Base-by-base conservation (phyloP, 2,113 vertebrate genomes). In the Fulica atra region DNA sequence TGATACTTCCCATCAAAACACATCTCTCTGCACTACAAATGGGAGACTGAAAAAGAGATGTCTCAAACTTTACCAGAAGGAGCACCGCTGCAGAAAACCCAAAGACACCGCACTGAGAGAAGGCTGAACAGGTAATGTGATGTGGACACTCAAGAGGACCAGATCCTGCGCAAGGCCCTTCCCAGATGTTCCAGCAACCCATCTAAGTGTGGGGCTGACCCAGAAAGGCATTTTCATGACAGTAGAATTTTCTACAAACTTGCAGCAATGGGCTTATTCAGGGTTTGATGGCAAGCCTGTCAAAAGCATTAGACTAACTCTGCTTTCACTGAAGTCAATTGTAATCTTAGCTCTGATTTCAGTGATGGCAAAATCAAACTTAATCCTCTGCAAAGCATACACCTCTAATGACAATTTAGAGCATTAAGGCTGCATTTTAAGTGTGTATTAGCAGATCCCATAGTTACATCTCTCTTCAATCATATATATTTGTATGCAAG, bases 1-100 rank as follows among this genome's bases (percentile, higher is more conserved):
- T 96, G 95, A 91, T 84, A 94, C 65, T 95, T 96, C 92, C 90
- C 92, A 95, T 71, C 80, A 88, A 88, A 96, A 72, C 28, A 69
- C 12, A 70, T 28, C 10, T 82, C 80, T 46, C 20, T 40, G 16
- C 38, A 48, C 29, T 85, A 31, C 7, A 48, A 85, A 53, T 24
- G 20, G 10, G 25, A 94, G n/a, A 48, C 31, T 29, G 35, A 78
- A 64, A 89, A 86, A 23, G 1, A 78, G 61, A 53, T 6, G 11
- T 29, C 68, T 80, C 51, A 36, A 29, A 88, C 50, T 60, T 64
- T 28, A 61, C 12, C 35, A 60, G 20, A 86, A 68, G 48, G 31
- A 68, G 4, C 40, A 86, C 15, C 36, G 81, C 84, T n/a, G 40
- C 6, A 88, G 38, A 66, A 90, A 94, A 63, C 12, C 14, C 15